Percentiles rank a stretch among this genome's conserved stretches.
These are phyloP conservation scores for Pecten maximus DNA, from an alignment of 2,888 invertebrate species.

Conservation along the genomic window DNA sequence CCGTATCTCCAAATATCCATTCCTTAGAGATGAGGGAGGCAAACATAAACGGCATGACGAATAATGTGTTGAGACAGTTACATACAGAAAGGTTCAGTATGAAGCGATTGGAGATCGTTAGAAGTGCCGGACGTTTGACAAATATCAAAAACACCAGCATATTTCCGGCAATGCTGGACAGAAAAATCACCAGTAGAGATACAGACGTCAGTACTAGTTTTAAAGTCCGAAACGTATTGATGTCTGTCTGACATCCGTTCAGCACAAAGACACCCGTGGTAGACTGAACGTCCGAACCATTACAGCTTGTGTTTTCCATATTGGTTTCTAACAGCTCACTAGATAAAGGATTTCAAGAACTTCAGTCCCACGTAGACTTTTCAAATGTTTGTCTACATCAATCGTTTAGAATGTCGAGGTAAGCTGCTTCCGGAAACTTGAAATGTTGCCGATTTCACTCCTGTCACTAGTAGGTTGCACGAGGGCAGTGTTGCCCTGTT, in stretches of 20 bases:
- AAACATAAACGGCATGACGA: slow-evolving; percentile 83
- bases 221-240: slow-evolving; percentile 33
- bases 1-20: slow-evolving; percentile 75
- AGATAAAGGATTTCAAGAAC: neutral
- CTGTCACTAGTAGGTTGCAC: neutral
- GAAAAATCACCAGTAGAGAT: slow-evolving; percentile 68
- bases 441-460: neutral
- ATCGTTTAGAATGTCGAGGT: neutral
- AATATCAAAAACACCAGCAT: slow-evolving; percentile 89
- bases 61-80: slow-evolving; percentile 83
- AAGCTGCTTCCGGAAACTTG: neutral
- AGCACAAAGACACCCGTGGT: neutral
- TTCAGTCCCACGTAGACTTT: neutral
- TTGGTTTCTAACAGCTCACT: neutral
- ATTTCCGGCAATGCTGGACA: slow-evolving; percentile 87
- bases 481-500: neutral
- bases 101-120: slow-evolving; percentile 90
- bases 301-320: neutral
- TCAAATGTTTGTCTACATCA: neutral
- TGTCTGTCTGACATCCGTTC: neutral
- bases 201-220: slow-evolving; percentile 65
- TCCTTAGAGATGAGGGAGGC: slow-evolving; percentile 79
- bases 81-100: slow-evolving; percentile 85
- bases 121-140: slow-evolving; percentile 88
- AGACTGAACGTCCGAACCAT: neutral